Percentiles rank a stretch among this genome's conserved stretches.
Evolutionary conservation across 2,113 vertebrate genomes (phyloP).

Genomic region (Taurulus bubalis): DNA sequence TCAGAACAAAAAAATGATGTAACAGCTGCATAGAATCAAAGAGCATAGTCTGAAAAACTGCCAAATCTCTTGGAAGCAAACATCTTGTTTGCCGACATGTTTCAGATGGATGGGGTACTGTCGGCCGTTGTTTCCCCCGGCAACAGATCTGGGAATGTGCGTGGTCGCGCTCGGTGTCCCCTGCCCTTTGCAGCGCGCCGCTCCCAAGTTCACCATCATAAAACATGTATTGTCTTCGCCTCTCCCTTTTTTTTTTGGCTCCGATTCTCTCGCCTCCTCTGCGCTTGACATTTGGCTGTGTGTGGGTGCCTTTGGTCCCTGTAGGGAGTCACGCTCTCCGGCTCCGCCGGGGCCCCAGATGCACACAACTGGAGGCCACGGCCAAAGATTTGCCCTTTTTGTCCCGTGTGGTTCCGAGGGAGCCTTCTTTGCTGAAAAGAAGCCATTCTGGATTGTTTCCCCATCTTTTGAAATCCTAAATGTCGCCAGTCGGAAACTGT

Average conservation of each 20-base stretch:
- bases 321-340: slow-evolving; percentile 42
- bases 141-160: slow-evolving; percentile 62
- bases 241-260: slow-evolving; percentile 29
- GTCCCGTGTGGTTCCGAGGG: slow-evolving; percentile 34
- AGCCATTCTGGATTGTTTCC: slow-evolving; percentile 36
- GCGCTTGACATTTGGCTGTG: slow-evolving; percentile 69
- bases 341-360: slow-evolving; percentile 54
- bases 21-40: slow-evolving; percentile 16
- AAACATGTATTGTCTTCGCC: slow-evolving; percentile 63
- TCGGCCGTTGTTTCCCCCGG: background rate
- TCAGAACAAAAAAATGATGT: background rate
- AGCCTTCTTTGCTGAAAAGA: slow-evolving; percentile 36
- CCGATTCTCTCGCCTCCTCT: slow-evolving; percentile 38
- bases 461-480: slow-evolving; percentile 37
- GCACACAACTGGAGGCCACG: slow-evolving; percentile 64
- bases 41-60: slow-evolving; percentile 5
- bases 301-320: slow-evolving; percentile 63
- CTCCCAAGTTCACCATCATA: slow-evolving; percentile 50
- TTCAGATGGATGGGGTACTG: slow-evolving; percentile 15
- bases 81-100: background rate
- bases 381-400: slow-evolving; percentile 64
- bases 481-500: slow-evolving; percentile 15
- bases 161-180: slow-evolving; percentile 46
- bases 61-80: background rate
- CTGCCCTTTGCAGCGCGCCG: slow-evolving; percentile 51